phyloP scores from a whole-genome alignment of 2,888 invertebrate genomes.

The Leptura quadrifasciata region DNA sequence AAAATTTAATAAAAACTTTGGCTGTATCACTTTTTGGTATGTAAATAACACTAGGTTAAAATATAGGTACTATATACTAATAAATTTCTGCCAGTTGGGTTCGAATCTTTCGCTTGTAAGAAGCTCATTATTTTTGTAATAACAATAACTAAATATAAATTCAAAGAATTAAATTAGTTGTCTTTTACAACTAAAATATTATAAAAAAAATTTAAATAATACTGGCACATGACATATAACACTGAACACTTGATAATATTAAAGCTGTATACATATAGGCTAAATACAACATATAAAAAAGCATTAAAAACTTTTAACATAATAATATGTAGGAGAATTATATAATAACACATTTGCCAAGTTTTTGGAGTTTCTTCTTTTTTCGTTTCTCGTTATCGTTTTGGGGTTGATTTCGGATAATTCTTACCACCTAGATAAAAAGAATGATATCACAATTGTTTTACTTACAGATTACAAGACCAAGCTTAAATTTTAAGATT shows the following conservation, averaged over 20 bases:
- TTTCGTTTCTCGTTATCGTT: constrained; percentile 81
- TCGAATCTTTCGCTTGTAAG: constrained; percentile 6
- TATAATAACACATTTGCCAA: constrained; percentile 66
- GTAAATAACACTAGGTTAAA: constrained; percentile 11
- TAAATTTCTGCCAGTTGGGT: constrained; percentile 46
- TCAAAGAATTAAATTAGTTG: not conserved
- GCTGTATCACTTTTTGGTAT: constrained; percentile 36
- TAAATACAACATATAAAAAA: constrained; percentile 55
- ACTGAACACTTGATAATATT: constrained; percentile 61
- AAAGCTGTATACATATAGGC: constrained; percentile 59
- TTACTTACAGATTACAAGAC: not conserved
- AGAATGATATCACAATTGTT: not conserved
- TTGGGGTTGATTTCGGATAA: constrained; percentile 85
- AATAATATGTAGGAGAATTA: constrained; percentile 46
- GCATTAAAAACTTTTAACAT: constrained; percentile 48
- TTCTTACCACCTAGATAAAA: constrained; percentile 81
- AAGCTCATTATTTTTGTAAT: not conserved
- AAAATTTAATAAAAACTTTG: constrained; percentile 43
- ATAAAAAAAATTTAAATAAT: constrained; percentile 32
- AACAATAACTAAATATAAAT: not conserved
- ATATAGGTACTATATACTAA: constrained; percentile 1
- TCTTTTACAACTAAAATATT: not conserved
- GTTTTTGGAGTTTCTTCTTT: constrained; percentile 75
- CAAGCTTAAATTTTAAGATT: not conserved
- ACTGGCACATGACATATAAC: constrained; percentile 55